These are phyloP conservation scores for Dione juno DNA, from an alignment of 2,888 invertebrate genomes.

Conservation along the genomic window DNA sequence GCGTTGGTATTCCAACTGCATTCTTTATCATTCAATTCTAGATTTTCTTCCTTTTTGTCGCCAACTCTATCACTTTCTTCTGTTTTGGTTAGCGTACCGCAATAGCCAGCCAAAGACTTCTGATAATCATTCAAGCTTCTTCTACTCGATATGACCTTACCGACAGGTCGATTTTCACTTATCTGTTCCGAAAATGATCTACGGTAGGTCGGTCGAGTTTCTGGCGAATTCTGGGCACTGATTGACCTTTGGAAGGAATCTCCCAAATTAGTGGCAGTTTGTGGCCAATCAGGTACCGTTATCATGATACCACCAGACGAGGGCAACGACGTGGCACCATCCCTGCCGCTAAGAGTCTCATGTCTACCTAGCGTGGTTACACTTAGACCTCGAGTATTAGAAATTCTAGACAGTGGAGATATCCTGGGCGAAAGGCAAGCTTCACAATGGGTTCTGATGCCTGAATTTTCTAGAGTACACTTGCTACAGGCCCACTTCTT, in stretches of 20 bases:
- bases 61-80: conserved; percentile 57
- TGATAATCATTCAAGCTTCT: conserved; percentile 78
- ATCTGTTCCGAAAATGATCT: conserved; percentile 78
- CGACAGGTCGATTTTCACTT: conserved; percentile 65
- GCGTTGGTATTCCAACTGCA: conserved; percentile 84
- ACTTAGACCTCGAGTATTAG: conserved; percentile 73
- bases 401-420: conserved; percentile 65
- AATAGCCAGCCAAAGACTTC: conserved; percentile 69
- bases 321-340: conserved; percentile 74
- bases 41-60: conserved; percentile 72
- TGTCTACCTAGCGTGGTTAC: conserved; percentile 77
- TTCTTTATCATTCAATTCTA: conserved; percentile 82
- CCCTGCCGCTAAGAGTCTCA: conserved; percentile 64
- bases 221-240: conserved; percentile 76
- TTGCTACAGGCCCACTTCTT: conserved; percentile 88
- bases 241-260: conserved; percentile 69
- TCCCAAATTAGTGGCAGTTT: conserved; percentile 63
- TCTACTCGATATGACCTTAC: conserved; percentile 78
- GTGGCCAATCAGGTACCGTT: conserved; percentile 86
- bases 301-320: conserved; percentile 84
- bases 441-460: conserved; percentile 86
- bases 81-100: conserved; percentile 60
- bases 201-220: conserved; percentile 75
- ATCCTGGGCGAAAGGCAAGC: conserved; percentile 88
- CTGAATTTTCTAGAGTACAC: conserved; percentile 90